Evolutionary conservation across 2,888 invertebrate genomes (phyloP).

Genomic region (Lithophane semibrunnea): DNA sequence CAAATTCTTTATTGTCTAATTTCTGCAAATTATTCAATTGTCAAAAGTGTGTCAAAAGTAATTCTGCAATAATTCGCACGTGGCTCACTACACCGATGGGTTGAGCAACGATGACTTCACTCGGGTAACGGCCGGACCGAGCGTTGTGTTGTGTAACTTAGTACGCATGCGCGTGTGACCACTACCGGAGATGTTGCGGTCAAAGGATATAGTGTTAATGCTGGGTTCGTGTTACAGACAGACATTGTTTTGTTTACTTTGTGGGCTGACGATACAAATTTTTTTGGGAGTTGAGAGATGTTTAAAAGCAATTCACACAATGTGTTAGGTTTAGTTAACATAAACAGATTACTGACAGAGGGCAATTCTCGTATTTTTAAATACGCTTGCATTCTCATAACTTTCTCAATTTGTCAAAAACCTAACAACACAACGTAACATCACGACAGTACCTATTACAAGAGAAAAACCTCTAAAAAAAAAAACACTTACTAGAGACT

Average conservation of each 20-base stretch:
- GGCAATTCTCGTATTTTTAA: neutral
- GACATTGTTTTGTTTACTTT: conserved; percentile 46
- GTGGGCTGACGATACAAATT: neutral
- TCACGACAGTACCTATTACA: too few species aligned
- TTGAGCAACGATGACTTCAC: conserved; percentile 51
- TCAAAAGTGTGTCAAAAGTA: conserved; percentile 1
- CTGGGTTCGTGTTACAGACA: conserved; percentile 30
- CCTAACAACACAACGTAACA: too few species aligned
- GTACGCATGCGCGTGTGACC: conserved; percentile 20
- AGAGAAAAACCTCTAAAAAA: too few species aligned
- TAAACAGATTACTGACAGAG: neutral
- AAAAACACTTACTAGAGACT: too few species aligned
- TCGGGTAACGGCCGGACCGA: conserved; percentile 29
- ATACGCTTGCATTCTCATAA: neutral
- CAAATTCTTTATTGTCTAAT: neutral
- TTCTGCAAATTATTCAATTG: neutral
- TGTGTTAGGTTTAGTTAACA: neutral
- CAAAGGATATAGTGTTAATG: conserved; percentile 40
- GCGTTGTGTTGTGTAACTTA: conserved; percentile 23
- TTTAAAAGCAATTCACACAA: neutral
- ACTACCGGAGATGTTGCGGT: conserved; percentile 56
- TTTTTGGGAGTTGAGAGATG: neutral
- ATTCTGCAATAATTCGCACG: conserved; percentile 51
- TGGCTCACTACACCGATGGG: conserved; percentile 16
- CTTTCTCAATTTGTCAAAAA: neutral